phyloP scores from a whole-genome alignment of 1,140 invertebrate species.

The Dreissena rostriformis region DNA sequence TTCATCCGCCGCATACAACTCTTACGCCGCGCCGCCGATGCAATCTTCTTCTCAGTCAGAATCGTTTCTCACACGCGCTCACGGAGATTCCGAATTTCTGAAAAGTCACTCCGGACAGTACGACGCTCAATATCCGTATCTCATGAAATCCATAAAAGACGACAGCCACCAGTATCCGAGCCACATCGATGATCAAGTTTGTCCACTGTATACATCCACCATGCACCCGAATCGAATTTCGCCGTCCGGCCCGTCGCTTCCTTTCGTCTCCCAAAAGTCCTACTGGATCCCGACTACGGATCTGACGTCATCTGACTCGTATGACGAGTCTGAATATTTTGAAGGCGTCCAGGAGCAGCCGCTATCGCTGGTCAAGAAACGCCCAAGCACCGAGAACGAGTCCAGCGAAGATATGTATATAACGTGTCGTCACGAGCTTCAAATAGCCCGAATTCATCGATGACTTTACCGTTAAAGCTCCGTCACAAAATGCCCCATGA shows the following conservation, averaged over 20 bases:
- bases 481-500: slow-evolving; percentile 71
- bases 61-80: slow-evolving; percentile 14
- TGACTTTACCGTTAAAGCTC: slow-evolving; percentile 73
- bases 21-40: background rate
- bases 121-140: slow-evolving; percentile 32
- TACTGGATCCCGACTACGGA: slow-evolving; percentile 54
- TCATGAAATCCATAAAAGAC: slow-evolving; percentile 45
- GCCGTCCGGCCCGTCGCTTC: slow-evolving; percentile 25
- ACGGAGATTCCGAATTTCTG: slow-evolving; percentile 5
- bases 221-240: slow-evolving; percentile 46
- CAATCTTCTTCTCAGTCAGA: slow-evolving; percentile 17
- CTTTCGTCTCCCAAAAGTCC: slow-evolving; percentile 33
- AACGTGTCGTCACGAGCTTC: slow-evolving; percentile 52
- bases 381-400: slow-evolving; percentile 49
- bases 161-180: background rate
- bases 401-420: slow-evolving; percentile 44
- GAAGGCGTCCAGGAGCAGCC: slow-evolving; percentile 62
- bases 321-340: slow-evolving; percentile 34
- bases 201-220: slow-evolving; percentile 35
- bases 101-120: slow-evolving; percentile 25
- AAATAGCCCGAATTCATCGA: slow-evolving; percentile 62
- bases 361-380: slow-evolving; percentile 61
- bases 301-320: slow-evolving; percentile 52
- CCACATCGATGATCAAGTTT: slow-evolving; percentile 40
- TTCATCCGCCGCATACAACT: slow-evolving; percentile 11